Conservation (phyloP, 2,888 invertebrate species). For the Sympetrum striolatum region DNA sequence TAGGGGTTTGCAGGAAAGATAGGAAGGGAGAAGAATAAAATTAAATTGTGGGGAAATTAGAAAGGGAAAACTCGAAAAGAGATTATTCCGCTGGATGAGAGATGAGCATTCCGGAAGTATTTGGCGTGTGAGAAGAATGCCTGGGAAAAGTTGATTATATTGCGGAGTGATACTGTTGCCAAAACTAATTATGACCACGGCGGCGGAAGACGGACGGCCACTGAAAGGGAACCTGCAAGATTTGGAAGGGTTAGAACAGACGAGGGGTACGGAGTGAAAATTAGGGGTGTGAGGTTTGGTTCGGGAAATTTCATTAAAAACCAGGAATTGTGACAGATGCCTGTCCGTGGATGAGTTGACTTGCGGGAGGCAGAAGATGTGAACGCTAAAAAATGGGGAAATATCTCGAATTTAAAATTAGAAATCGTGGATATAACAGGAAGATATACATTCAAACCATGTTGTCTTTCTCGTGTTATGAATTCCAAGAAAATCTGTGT, state of each 20-base stretch:
- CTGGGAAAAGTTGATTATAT: slow-evolving; percentile 9
- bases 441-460: too few species aligned
- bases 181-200: slow-evolving; percentile 3
- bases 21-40: slow-evolving; percentile 31
- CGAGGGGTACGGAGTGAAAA: not conserved
- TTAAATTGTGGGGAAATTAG: slow-evolving; percentile 42
- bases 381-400: too few species aligned
- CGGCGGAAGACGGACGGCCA: not conserved
- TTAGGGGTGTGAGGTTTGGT: not conserved
- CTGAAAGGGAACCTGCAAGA: not conserved
- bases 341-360: not conserved
- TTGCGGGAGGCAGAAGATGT: too few species aligned
- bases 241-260: not conserved
- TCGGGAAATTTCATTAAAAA: not conserved
- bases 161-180: not conserved
- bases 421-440: too few species aligned
- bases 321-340: not conserved
- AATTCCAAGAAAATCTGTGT: too few species aligned
- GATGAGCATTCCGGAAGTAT: slow-evolving; percentile 3
- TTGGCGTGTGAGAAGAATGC: not conserved
- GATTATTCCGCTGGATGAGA: slow-evolving; percentile 8
- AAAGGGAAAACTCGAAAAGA: slow-evolving; percentile 28
- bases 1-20: slow-evolving; percentile 1
- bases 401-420: too few species aligned
- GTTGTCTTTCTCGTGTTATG: too few species aligned